Conservation (phyloP, 2,113 vertebrate species). For the Halichoeres trimaculatus region DNA sequence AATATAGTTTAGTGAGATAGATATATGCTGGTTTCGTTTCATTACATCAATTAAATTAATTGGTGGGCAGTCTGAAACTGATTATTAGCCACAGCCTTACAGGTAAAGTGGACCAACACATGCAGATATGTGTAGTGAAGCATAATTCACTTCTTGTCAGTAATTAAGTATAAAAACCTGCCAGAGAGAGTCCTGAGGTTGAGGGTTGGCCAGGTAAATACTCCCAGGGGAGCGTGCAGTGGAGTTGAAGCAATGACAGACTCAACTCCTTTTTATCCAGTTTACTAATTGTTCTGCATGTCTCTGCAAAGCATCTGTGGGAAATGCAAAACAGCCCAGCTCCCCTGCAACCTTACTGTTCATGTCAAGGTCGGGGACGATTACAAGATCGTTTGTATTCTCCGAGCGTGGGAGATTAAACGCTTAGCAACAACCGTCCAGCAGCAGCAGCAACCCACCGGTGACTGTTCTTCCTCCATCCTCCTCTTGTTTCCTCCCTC, state of each 20-base stretch:
- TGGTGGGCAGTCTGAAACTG: background rate
- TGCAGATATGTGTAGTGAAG: conserved; percentile 45
- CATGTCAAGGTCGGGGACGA: conserved; percentile 79
- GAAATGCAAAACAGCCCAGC: conserved; percentile 67
- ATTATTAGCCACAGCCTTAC: background rate
- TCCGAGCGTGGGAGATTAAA: conserved; percentile 78
- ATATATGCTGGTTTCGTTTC: too few species aligned
- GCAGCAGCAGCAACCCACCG: conserved; percentile 43
- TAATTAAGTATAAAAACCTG: conserved; percentile 74
- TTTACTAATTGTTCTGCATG: conserved; percentile 80
- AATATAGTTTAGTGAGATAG: too few species aligned
- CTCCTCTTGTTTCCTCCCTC: conserved; percentile 6
- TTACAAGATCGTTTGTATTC: conserved; percentile 82
- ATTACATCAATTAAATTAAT: too few species aligned
- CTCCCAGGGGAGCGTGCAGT: conserved; percentile 18
- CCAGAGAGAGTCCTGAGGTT: conserved; percentile 43
- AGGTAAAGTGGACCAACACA: background rate
- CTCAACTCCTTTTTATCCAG: conserved; percentile 61
- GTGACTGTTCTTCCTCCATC: conserved; percentile 28
- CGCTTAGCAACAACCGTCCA: conserved; percentile 75
- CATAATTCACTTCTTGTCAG: conserved; percentile 78
- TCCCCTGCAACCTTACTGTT: conserved; percentile 58
- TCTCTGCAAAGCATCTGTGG: conserved; percentile 62
- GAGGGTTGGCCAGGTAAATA: conserved; percentile 54
- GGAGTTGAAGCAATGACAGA: conserved; percentile 6